Conservation (phyloP, 2,797 vertebrate species). For the Hemibagrus guttatus region DNA sequence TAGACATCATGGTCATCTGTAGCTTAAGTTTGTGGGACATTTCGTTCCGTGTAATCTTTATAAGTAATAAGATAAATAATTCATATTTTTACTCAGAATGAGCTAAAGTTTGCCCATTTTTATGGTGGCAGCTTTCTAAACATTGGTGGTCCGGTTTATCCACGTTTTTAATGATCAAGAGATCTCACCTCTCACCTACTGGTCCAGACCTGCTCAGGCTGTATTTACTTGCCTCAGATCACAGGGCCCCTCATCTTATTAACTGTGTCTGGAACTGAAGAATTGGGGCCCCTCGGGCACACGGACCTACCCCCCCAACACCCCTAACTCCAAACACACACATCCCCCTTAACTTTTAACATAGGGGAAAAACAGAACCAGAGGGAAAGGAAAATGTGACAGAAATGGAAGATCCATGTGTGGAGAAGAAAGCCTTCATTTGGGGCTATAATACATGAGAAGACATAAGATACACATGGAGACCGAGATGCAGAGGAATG, state of each 20-base stretch:
- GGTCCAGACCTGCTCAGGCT: neutral
- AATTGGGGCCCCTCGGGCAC: slow-evolving; percentile 36
- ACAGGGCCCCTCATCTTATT: slow-evolving; percentile 22
- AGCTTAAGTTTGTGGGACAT: neutral
- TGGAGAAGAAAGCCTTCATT: slow-evolving; percentile 8
- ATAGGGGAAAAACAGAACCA: neutral
- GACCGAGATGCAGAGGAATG: neutral
- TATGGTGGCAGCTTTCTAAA: neutral
- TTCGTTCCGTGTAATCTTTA: neutral
- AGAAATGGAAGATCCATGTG: slow-evolving; percentile 50
- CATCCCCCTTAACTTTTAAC: slow-evolving; percentile 5
- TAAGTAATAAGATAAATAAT: neutral
- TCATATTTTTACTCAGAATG: neutral
- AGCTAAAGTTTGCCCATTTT: neutral
- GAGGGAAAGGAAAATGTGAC: slow-evolving; percentile 18
- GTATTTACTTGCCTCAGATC: slow-evolving; percentile 36
- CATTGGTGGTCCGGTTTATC: neutral
- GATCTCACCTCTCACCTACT: neutral
- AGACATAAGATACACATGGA: neutral
- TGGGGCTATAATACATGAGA: neutral
- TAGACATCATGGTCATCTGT: neutral
- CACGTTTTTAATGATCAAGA: no score
- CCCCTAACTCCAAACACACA: neutral
- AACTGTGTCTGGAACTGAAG: slow-evolving; percentile 35
- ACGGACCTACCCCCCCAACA: neutral